Evolutionary conservation across 2,113 vertebrate species (phyloP).

Genomic region (Chaenocephalus aceratus): DNA sequence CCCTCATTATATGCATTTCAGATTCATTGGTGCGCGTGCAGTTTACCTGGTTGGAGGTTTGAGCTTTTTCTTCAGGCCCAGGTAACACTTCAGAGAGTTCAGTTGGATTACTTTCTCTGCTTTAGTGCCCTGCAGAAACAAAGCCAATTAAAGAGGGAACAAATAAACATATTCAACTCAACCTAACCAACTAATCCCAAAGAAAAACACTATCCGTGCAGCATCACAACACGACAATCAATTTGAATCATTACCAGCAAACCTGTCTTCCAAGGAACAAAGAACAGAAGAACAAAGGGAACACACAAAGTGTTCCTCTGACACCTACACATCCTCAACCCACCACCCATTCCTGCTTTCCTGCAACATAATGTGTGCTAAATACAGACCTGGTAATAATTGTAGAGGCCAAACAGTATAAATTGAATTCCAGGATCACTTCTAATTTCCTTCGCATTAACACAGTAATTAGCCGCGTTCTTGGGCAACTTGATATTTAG

Average conservation of each 20-base stretch:
- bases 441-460: slow-evolving; percentile 75
- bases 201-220: slow-evolving; percentile 1
- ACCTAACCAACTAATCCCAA: background rate
- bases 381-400: slow-evolving; percentile 54
- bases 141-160: background rate
- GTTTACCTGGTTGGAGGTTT: slow-evolving; percentile 87
- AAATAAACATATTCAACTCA: background rate
- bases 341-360: slow-evolving; percentile 5
- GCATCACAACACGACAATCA: slow-evolving; percentile 18
- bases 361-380: slow-evolving; percentile 45
- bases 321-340: slow-evolving; percentile 63
- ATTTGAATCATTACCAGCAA: slow-evolving; percentile 33
- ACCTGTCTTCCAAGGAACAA: slow-evolving; percentile 48
- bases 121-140: slow-evolving; percentile 87
- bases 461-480: slow-evolving; percentile 75
- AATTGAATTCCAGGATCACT: slow-evolving; percentile 75
- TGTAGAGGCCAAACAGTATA: slow-evolving; percentile 67
- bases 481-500: slow-evolving; percentile 66
- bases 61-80: slow-evolving; percentile 93
- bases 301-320: slow-evolving; percentile 45
- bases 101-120: slow-evolving; percentile 89
- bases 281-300: slow-evolving; percentile 53
- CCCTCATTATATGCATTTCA: background rate
- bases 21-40: background rate
- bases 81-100: slow-evolving; percentile 89